phyloP scores from a whole-genome alignment of 2,888 invertebrate genomes.

The Trichopria drosophilae region DNA sequence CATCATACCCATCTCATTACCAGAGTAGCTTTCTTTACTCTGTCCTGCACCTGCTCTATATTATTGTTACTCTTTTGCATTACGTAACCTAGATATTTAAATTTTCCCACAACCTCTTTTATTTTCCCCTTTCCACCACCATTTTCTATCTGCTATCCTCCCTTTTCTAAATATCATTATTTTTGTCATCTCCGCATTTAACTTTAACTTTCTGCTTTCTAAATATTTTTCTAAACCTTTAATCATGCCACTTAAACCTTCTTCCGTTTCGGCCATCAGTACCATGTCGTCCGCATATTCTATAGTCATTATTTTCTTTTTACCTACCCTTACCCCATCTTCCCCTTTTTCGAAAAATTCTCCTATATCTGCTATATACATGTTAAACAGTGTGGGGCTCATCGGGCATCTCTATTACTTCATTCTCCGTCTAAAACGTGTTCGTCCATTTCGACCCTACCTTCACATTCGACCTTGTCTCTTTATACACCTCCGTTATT shows the following conservation, averaged over 20 bases:
- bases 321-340: slow-evolving; percentile 2
- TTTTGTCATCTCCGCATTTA: slow-evolving; percentile 1
- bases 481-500: slow-evolving; percentile 22
- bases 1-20: no score
- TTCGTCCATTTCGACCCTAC: slow-evolving; percentile 11
- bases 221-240: neutral
- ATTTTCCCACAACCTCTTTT: no score
- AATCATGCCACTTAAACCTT: slow-evolving; percentile 2
- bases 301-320: neutral
- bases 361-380: no score
- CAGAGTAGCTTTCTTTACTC: no score
- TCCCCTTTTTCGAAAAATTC: neutral
- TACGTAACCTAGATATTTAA: no score
- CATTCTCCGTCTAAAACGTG: slow-evolving; percentile 27
- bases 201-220: neutral
- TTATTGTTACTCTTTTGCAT: no score
- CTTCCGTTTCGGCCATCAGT: neutral
- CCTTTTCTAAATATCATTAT: no score
- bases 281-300: slow-evolving; percentile 13
- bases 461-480: slow-evolving; percentile 29
- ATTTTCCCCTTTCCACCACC: no score
- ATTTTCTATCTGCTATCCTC: no score
- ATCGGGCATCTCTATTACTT: slow-evolving; percentile 33
- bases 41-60: no score
- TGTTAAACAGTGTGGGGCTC: slow-evolving; percentile 30